A percentile compares a stretch with the other conserved stretches of the same genome.
phyloP scores from a whole-genome alignment of 2,797 vertebrate species.

The Danio tinwini region DNA sequence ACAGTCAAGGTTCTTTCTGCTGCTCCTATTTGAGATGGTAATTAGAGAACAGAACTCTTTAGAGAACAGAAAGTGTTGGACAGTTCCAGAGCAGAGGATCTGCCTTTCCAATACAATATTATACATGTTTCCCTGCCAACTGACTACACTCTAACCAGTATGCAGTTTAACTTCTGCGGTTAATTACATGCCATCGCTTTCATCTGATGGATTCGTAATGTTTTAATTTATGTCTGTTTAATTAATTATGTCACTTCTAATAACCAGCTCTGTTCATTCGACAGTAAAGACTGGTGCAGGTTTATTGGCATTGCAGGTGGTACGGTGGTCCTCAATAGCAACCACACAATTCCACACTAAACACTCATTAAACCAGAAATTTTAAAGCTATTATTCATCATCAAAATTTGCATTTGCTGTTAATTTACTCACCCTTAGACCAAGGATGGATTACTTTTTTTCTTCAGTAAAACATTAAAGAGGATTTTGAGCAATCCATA shows the following conservation, averaged over 20 bases:
- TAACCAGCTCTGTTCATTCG: slow-evolving; percentile 67
- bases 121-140: slow-evolving; percentile 60
- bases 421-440: too few relatives aligned
- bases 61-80: slow-evolving; percentile 12
- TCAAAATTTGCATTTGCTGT: too few relatives aligned
- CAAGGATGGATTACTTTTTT: too few relatives aligned
- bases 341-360: slow-evolving; percentile 49
- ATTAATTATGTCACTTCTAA: slow-evolving; percentile 73
- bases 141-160: slow-evolving; percentile 59
- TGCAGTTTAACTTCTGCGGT: slow-evolving; percentile 61
- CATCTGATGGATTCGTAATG: slow-evolving; percentile 70
- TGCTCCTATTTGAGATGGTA: slow-evolving; percentile 28
- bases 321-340: slow-evolving; percentile 55
- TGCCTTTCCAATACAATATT: slow-evolving; percentile 31
- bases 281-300: slow-evolving; percentile 60
- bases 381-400: slow-evolving; percentile 31
- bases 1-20: slow-evolving; percentile 32
- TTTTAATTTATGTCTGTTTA: slow-evolving; percentile 71
- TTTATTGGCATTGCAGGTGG: slow-evolving; percentile 61
- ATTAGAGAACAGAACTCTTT: slow-evolving; percentile 28
- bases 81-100: neutral
- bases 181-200: slow-evolving; percentile 65
- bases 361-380: slow-evolving; percentile 46
- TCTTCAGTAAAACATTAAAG: too few relatives aligned
- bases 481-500: too few relatives aligned